Percentiles rank a stretch among this genome's conserved stretches.
phyloP scores from a whole-genome alignment of 2,797 vertebrate genomes.

The Cetoscarus ocellatus region DNA sequence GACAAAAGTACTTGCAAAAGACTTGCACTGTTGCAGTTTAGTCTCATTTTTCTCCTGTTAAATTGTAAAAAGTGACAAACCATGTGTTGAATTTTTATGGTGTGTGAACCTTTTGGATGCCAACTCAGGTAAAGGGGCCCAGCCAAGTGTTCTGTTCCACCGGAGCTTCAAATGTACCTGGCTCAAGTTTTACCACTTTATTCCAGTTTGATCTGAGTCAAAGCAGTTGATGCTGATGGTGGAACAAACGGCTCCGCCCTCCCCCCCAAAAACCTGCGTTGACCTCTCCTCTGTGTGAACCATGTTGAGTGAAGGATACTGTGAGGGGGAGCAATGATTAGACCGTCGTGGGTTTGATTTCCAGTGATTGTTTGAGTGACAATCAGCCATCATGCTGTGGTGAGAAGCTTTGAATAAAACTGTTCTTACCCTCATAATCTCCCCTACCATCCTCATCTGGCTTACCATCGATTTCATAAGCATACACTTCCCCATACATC shows the following conservation, averaged over 20 bases:
- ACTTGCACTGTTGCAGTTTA: no score
- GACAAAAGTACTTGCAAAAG: no score
- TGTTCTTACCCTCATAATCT: conserved; percentile 55
- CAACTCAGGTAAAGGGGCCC: conserved; percentile 19
- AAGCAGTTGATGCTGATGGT: conserved; percentile 27
- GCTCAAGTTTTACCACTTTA: conserved; percentile 33
- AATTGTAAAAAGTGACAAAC: conserved; percentile 9
- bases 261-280: not conserved
- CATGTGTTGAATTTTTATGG: conserved; percentile 34
- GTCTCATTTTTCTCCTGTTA: not conserved
- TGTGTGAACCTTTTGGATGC: conserved; percentile 19
- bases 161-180: conserved; percentile 23
- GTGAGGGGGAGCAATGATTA: conserved; percentile 42
- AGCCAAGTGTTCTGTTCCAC: conserved; percentile 38
- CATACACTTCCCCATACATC: conserved; percentile 99
- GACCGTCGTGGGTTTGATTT: conserved; percentile 58
- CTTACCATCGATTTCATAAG: conserved; percentile 99
- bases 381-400: conserved; percentile 54
- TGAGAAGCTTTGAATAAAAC: conserved; percentile 52
- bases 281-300: conserved; percentile 12
- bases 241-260: conserved; percentile 38
- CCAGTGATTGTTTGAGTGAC: conserved; percentile 41
- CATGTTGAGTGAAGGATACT: conserved; percentile 24
- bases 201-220: conserved; percentile 7
- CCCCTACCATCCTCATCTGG: conserved; percentile 52